Base-by-base conservation (phyloP, 2,113 vertebrate species). In the Aegypius monachus region DNA sequence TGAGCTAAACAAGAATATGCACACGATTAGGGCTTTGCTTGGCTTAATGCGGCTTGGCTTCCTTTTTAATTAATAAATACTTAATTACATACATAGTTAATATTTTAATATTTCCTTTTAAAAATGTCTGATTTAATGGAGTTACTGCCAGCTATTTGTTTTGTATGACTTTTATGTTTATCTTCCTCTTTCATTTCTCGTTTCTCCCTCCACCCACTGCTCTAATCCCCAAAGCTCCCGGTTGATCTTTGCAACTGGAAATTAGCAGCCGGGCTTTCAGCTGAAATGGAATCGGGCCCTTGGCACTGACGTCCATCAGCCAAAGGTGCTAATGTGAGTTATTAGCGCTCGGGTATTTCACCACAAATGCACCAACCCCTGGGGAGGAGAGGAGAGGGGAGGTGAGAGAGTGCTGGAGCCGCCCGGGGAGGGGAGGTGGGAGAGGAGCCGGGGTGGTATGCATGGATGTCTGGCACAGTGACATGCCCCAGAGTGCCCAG, bases 61-160 rank as follows among this genome's bases (percentile, higher is more conserved):
- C 63, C 84, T 91, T 93, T 94, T 94, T 94, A 96, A 97, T 97
- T 96, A 96, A 96, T 96, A 96, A 96, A 96, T 97, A 96, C 90
- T 96, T 95, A 93, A 96, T 96, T 97, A 81, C 48, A 43, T 97
- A 81, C 48, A 43, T 86, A 67, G 79, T 96, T 97, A 96, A 96
- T 96, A 96, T 96, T 96, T 96, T 82, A 97, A 94, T 95, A 95
- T 96, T 95, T 95, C 94, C 93, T 73, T 93, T 96, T 36, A 95
- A 92, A 95, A 96, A 53, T 1, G 11, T 56, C 93, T 95, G 86
- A 90, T 95, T 94, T 95, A 93, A 93, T 86, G 84, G 89, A 56
- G 70, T 93, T 80, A 65, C 96, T 73, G 70, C 89, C 89, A 85
- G 97, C 86, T 96, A 95, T 97, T 97, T 97, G 93, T 96, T 97